Base-by-base conservation (phyloP, 2,888 invertebrate species). In the Orthosia cruda region DNA sequence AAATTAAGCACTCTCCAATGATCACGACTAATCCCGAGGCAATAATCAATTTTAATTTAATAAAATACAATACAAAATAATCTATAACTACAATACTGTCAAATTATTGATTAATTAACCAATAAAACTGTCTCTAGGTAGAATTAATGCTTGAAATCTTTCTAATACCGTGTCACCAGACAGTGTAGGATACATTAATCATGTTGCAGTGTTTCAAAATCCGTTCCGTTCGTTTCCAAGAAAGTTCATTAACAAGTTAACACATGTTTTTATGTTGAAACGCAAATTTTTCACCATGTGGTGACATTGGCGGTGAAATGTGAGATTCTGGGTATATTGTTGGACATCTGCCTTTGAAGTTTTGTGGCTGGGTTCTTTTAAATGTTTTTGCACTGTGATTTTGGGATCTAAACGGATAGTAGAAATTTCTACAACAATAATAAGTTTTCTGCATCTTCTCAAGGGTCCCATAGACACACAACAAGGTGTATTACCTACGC, bases 211-310 rank as follows among this genome's bases (percentile, higher is more conserved):
- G 76, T 82, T 80, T 67, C 78, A 59, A 86, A 84, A 84, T 72
- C 47, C 32, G 18, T 77, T 71, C 74, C 73, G 70, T 80, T 87
- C 81, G 83, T 83, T 95, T 95, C 96, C 89, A 83, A 94, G 96
- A 95, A 96, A 93, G 92, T 89, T 92, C 92, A 94, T 96, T 95
- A 94, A 92, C 96, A 92, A 93, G 88, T 95, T 95, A 91, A 93
- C 96, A 96, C 95, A 86, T 93, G 93, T 93, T 95, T 96, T 96
- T 95, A 91, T 90, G 80, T 15, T 45, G 47, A 63, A 80, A 80
- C 66, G 90, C 87, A 83, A 89, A 89, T 87, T 85, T 88, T 88
- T 82, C 76, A 79, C 74, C 81, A 86, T 70, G 62, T 87, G 87
- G 62, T 71, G 78, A 77, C 77, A 74, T 64, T 68, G 74, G 45